These are phyloP conservation scores for Yponomeuta sedellus DNA, from an alignment of 2,888 invertebrate genomes.

Conservation along the genomic window DNA sequence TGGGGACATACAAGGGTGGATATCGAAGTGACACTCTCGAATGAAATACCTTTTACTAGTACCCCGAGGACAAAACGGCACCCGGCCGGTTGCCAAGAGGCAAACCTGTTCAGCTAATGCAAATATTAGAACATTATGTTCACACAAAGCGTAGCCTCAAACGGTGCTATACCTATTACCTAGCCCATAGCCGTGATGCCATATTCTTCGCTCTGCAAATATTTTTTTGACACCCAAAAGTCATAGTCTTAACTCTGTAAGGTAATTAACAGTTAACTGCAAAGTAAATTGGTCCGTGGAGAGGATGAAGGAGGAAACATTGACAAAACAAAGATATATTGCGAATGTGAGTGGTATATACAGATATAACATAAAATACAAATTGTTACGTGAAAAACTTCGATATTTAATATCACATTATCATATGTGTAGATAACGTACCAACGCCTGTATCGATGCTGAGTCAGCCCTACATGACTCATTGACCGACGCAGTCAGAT, in stretches of 20 bases:
- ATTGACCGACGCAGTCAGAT: not conserved
- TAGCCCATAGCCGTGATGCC: not conserved
- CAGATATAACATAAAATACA: no score
- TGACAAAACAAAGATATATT: no score
- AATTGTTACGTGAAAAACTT: not conserved
- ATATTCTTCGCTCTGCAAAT: no score
- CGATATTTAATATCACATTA: not conserved
- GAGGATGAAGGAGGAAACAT: no score
- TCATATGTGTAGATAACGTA: not conserved
- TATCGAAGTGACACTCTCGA: not conserved
- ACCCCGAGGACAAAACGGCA: not conserved
- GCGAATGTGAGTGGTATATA: no score
- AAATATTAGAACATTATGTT: constrained; percentile 12
- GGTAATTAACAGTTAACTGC: no score
- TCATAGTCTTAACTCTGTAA: no score
- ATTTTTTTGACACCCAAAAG: no score
- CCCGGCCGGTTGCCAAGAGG: not conserved
- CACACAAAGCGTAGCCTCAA: not conserved
- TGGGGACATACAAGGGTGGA: no score
- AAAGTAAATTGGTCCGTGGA: no score
- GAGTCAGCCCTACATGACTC: not conserved
- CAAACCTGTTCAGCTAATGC: constrained; percentile 7
- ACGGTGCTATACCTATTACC: not conserved
- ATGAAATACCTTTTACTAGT: not conserved
- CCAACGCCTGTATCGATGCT: not conserved